Evolutionary conservation across 2,113 vertebrate genomes (phyloP).

Genomic region (Symphodus melops): DNA sequence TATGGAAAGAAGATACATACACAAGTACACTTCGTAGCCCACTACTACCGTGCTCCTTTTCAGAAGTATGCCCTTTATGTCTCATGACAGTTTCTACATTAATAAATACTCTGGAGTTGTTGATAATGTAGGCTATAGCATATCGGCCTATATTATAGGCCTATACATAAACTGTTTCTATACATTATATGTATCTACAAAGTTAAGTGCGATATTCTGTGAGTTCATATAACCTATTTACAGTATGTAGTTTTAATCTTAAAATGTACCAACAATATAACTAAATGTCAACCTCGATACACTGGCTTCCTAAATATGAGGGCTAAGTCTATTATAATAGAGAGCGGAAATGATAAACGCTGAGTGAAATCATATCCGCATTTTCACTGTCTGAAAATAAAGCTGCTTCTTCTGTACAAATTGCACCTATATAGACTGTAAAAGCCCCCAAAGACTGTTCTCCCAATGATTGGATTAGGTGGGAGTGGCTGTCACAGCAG

Average conservation of each 20-base stretch:
- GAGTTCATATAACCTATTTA: too few relatives aligned
- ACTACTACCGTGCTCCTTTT: too few relatives aligned
- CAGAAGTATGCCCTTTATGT: not conserved
- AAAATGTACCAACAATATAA: too few relatives aligned
- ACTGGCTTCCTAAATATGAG: not conserved
- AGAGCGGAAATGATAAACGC: not conserved
- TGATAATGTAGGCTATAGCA: not conserved
- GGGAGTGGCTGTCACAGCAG: constrained; percentile 50
- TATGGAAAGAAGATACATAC: not conserved
- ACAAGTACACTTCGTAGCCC: not conserved
- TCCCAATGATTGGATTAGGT: constrained; percentile 60
- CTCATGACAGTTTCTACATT: not conserved
- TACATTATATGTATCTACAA: too few relatives aligned
- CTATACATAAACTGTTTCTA: too few relatives aligned
- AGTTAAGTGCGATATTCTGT: not conserved
- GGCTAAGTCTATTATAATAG: not conserved
- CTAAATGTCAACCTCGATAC: too few relatives aligned
- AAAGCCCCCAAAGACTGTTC: too few relatives aligned
- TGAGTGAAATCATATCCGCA: not conserved
- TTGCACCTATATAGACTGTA: too few relatives aligned
- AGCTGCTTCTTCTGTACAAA: not conserved
- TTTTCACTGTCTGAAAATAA: not conserved
- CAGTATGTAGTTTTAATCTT: too few relatives aligned
- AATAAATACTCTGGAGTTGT: not conserved
- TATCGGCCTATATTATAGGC: too few relatives aligned